Evolutionary conservation across 2,797 vertebrate species (phyloP).

Genomic region (Petrocephalus schoutedeni): DNA sequence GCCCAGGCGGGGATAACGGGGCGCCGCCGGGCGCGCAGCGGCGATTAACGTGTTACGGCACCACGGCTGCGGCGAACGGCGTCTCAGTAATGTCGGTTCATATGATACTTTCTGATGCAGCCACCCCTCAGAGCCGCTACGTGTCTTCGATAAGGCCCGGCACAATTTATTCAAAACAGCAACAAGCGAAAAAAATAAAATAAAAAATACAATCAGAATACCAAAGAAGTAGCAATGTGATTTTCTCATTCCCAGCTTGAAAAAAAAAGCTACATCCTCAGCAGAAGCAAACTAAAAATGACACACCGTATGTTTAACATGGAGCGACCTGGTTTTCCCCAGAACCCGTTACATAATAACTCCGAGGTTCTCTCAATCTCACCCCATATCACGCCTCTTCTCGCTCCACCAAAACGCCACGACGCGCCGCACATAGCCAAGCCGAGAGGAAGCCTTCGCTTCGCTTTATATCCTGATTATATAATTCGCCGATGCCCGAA

Average conservation of each 20-base stretch:
- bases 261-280: not conserved
- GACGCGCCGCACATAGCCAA: slow-evolving; percentile 19
- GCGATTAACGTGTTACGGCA: not conserved
- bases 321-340: not conserved
- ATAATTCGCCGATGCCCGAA: slow-evolving; percentile 36
- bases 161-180: not conserved
- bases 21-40: not conserved
- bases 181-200: not conserved
- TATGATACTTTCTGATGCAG: not conserved
- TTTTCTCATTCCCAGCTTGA: not conserved
- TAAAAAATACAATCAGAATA: not conserved
- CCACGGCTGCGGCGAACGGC: not conserved
- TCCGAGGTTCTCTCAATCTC: slow-evolving; percentile 39
- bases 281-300: not conserved
- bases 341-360: slow-evolving; percentile 51
- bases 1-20: not conserved
- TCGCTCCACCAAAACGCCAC: slow-evolving; percentile 30
- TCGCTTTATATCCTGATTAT: slow-evolving; percentile 30
- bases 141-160: not conserved
- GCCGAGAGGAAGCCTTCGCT: slow-evolving; percentile 13
- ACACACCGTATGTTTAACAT: not conserved
- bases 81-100: not conserved
- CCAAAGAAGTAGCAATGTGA: not conserved
- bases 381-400: slow-evolving; percentile 60
- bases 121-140: not conserved